Evolutionary conservation across 2,888 invertebrate species (phyloP), one percentile per base, ranked within the genome.

Genomic region (Lasioglossum pauxillum): DNA sequence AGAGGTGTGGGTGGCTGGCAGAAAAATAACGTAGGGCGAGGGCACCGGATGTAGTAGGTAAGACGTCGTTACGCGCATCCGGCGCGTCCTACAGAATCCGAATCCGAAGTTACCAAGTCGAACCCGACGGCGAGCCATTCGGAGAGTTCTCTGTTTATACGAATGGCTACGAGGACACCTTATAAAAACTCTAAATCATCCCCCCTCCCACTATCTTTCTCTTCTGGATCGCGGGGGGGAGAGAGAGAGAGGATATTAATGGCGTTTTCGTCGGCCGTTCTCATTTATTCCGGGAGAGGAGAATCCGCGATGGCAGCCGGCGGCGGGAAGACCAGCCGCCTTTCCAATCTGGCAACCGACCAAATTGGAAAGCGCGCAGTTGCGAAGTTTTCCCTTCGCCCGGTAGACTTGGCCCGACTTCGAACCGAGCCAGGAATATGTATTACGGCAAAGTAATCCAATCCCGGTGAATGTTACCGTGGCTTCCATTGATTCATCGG

Each of bases 51-150:
- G 93, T 93, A 94, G 94, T 94, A 94, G 92, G 94, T 94, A 95
- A 95, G 95, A 95, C 93, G 94, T 94, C 95, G 95, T 95, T 95
- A 93, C 84, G 92, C 86, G 91, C 95, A 95, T 95, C 94, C 94
- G 95, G 95, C 82, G 93, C 93, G 67, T 90, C 82, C 90, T 80
- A 75, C 86, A 75, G 88, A 86, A 88, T 88, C 85, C 44, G 88
- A 86, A 88, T 88, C 85, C 44, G 90, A 87, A 84, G 88, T 89
- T 85, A 74, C 83, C 87, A 82, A 85, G 84, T 82, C 67, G 83
- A 80, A 81, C 82, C 69, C 72, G 49, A 60, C 41, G 76, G 57
- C 78, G 79, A 80, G 60, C 77, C 35, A 31, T 83, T 74, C 81
- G 87, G 53, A 53, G 67, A 35, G 67, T 80, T 77, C 83, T 73